Percentiles rank a stretch among this genome's conserved stretches.
phyloP scores from a whole-genome alignment of 2,113 vertebrate genomes.

The Lonchura striata region DNA sequence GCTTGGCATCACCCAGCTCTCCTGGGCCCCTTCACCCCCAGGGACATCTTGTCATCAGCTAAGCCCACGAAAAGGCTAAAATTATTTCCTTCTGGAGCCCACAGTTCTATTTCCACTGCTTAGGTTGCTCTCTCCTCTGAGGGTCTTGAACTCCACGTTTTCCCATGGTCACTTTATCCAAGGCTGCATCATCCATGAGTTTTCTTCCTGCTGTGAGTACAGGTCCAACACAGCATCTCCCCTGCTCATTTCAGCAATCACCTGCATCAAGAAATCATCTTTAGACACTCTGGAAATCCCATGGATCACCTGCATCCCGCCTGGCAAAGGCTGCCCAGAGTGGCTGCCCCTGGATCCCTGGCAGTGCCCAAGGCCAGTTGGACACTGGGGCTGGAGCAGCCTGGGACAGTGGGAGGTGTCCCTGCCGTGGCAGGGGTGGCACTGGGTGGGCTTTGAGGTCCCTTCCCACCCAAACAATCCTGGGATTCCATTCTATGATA shows the following conservation, averaged over 20 bases:
- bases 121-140: neutral
- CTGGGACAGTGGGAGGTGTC: neutral
- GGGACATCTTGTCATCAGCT: fast-evolving
- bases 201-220: neutral
- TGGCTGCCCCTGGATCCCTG: neutral
- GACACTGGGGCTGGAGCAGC: neutral
- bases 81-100: neutral
- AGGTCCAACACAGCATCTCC: neutral
- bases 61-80: neutral
- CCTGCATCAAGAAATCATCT: neutral
- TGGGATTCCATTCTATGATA: neutral
- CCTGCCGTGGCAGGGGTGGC: too few relatives aligned
- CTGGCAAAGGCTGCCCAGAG: neutral
- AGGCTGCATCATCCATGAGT: neutral
- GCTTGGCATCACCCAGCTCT: neutral
- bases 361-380: neutral
- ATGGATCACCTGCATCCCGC: neutral
- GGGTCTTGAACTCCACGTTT: neutral
- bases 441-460: too few relatives aligned
- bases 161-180: neutral
- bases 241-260: neutral
- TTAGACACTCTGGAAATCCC: neutral
- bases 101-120: neutral
- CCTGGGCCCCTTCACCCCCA: neutral
- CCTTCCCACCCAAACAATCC: too few relatives aligned